Percentiles rank a stretch among this genome's conserved stretches.
phyloP scores from a whole-genome alignment of 2,113 vertebrate species.

The Spea multiplicata region DNA sequence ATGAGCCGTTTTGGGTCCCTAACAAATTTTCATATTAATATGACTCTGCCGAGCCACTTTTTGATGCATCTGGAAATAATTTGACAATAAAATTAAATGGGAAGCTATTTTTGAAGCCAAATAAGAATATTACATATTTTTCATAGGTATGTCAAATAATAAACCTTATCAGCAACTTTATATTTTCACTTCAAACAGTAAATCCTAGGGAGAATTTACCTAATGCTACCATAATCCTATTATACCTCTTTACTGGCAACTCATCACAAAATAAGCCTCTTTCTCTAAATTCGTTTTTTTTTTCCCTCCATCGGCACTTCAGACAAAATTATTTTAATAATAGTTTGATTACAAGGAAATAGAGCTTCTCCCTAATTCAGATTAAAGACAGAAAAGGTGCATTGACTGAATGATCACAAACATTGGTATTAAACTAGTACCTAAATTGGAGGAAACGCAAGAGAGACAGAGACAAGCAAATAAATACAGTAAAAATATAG shows the following conservation, averaged over 20 bases:
- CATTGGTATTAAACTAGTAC: too few relatives aligned
- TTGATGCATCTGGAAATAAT: constrained; percentile 12
- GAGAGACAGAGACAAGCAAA: too few relatives aligned
- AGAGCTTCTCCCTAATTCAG: background rate
- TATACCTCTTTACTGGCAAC: constrained; percentile 62
- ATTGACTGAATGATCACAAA: too few relatives aligned
- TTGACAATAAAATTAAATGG: constrained; percentile 39
- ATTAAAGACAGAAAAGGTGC: background rate
- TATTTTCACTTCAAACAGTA: constrained; percentile 66
- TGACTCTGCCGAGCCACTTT: background rate
- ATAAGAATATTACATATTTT: constrained; percentile 45
- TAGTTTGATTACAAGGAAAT: background rate
- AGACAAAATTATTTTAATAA: background rate
- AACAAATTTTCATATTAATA: background rate
- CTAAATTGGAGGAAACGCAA: too few relatives aligned
- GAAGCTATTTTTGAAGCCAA: background rate
- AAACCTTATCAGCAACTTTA: constrained; percentile 48
- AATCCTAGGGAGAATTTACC: constrained; percentile 65
- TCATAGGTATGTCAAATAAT: constrained; percentile 19
- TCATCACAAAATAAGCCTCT: constrained; percentile 55
- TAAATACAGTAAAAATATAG: too few relatives aligned
- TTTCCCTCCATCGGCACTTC: background rate
- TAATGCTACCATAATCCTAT: constrained; percentile 70
- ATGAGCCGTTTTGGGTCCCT: background rate
- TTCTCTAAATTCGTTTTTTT: constrained; percentile 35